Base-by-base conservation (phyloP, 92 coral and sea anemone genomes). In the Phenganax subtilis region DNA sequence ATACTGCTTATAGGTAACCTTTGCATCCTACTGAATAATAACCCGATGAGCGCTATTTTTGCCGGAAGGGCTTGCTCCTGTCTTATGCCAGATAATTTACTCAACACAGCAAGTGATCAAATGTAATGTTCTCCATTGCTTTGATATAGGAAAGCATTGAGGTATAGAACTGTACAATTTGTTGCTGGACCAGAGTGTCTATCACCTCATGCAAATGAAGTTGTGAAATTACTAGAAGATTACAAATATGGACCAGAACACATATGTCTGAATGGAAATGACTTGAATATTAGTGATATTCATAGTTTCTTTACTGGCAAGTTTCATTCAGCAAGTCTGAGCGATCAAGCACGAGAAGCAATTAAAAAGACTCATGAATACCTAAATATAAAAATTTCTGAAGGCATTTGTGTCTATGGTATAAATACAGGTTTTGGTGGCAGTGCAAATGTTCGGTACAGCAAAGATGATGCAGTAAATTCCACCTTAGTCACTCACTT, bases 401-500 rank as follows among this genome's bases (percentile, higher is more conserved):
- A 55, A 57, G 81, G 81, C 0, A 8, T 20, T 51, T 76, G 65
- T 76, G 81, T 85, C 59, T 85, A 85, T 56, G 87, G 87, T 17
- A 56, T 85, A 58, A 85, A 85, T 17, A 85, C 87, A 7, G 75
- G 79, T 3, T 85, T 68, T 30, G 87, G 87, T 3, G 87, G 87
- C 55, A 77, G 84, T 51, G 87, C 87, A 15, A 76, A 85, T 28
- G 82, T 52, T 27, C 79, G 87, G 6, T 51, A 74, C 44, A 27
- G 64, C 20, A 68, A 85, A 25, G 53, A 77, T 59, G 79, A 12
- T 27, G 57, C 73, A 17, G 82, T 85, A 57, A 84, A 85, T 12
- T 60, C 74, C 28, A 55, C 55, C 29, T 12, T 55, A 59, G 59
- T 37, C 11, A 78, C 72, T 67, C 64, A 3, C 44, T 70, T 85